Evolutionary conservation across 2,113 vertebrate species (phyloP).

Genomic region (Budorcas taxicolor): DNA sequence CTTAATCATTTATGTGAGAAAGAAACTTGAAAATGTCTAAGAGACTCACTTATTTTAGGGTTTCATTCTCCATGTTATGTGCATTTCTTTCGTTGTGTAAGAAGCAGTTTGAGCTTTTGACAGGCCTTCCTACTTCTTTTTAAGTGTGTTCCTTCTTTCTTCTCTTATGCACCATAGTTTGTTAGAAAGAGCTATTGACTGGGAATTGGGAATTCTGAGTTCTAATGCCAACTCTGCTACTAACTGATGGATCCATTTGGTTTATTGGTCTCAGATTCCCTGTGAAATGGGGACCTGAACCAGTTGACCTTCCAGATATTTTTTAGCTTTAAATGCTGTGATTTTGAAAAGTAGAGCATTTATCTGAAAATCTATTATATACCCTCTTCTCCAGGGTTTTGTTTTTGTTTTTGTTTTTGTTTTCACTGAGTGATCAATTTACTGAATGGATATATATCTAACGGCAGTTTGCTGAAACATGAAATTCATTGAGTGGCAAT

Average conservation of each 20-base stretch:
- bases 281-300: not conserved
- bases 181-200: slow-evolving; percentile 6
- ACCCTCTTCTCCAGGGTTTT: no score
- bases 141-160: not conserved
- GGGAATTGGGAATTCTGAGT: not conserved
- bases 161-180: not conserved
- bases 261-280: not conserved
- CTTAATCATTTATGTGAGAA: slow-evolving; percentile 39
- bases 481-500: not conserved
- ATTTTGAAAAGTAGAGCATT: not conserved
- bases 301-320: not conserved
- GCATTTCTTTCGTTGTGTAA: slow-evolving; percentile 14
- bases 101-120: not conserved
- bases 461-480: not conserved
- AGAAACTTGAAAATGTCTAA: slow-evolving; percentile 37
- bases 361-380: not conserved
- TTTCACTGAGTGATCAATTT: not conserved
- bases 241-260: not conserved
- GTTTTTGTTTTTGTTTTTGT: not conserved
- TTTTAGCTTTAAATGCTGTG: not conserved
- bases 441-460: not conserved
- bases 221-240: not conserved
- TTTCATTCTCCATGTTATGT: slow-evolving; percentile 31
- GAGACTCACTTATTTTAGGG: not conserved
- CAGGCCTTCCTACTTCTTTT: not conserved